phyloP scores from a whole-genome alignment of 2,888 invertebrate genomes.

The Suillia variegata region DNA sequence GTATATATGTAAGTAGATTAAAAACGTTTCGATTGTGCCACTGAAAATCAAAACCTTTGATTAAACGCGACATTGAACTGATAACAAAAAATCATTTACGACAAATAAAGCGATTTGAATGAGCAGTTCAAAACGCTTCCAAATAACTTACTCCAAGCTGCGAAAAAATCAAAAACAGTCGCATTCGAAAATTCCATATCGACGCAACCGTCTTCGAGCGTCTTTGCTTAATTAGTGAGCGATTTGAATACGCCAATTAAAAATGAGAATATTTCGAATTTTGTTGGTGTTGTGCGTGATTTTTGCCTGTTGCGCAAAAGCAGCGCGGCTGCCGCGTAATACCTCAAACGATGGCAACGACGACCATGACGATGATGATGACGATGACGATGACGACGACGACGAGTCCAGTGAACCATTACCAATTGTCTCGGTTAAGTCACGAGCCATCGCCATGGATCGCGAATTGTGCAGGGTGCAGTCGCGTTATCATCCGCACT shows the following conservation, averaged over 20 bases:
- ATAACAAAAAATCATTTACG: constrained; percentile 23
- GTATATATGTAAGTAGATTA: too few species aligned
- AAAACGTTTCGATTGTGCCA: too few species aligned
- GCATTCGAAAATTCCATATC: constrained; percentile 18
- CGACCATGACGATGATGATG: constrained; percentile 10
- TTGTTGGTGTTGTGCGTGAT: constrained; percentile 18
- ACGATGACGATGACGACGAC: constrained; percentile 10
- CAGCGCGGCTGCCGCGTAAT: constrained; percentile 9
- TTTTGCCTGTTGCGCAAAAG: constrained; percentile 10
- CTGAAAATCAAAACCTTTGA: neutral
- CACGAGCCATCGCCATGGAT: constrained; percentile 51
- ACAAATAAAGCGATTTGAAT: constrained; percentile 5
- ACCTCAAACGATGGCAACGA: constrained; percentile 4
- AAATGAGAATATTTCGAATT: constrained; percentile 23
- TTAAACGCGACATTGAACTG: constrained; percentile 28
- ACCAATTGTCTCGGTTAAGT: constrained; percentile 47
- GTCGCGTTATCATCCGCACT: constrained; percentile 53
- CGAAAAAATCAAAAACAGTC: constrained; percentile 14
- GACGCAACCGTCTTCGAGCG: constrained; percentile 13
- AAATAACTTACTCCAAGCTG: neutral
- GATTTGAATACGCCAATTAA: neutral
- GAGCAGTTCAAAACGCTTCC: constrained; percentile 20
- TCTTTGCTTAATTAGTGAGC: too few species aligned
- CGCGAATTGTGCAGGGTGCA: constrained; percentile 44
- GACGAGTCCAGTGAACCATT: constrained; percentile 20